These are phyloP conservation scores for Drosophila pachea DNA, from an alignment of 1,140 invertebrate genomes.

Conservation along the genomic window DNA sequence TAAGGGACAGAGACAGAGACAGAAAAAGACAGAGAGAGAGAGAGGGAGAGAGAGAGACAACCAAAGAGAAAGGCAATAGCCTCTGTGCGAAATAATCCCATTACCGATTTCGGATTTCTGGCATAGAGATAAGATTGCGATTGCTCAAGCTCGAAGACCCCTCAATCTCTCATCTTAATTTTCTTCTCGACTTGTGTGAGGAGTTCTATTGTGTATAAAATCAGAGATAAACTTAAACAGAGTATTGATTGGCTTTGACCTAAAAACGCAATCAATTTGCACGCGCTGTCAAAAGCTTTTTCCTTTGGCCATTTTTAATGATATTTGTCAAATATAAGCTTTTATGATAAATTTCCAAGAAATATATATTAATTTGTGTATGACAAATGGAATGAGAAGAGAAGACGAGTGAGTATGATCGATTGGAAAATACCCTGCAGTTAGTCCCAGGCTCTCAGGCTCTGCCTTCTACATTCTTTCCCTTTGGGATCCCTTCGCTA, in stretches of 20 bases:
- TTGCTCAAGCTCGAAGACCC: too few species aligned
- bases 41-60: background rate
- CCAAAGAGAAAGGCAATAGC: background rate
- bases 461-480: background rate
- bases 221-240: too few species aligned
- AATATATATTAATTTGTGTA: background rate
- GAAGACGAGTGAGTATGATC: background rate
- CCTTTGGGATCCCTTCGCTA: background rate
- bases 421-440: background rate
- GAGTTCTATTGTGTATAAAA: too few species aligned
- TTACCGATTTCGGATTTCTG: background rate
- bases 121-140: too few species aligned
- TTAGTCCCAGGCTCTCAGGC: background rate
- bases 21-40: background rate
- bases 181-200: too few species aligned
- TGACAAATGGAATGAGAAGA: background rate
- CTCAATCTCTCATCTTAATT: too few species aligned
- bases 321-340: slow-evolving; percentile 2
- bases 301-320: background rate
- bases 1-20: background rate
- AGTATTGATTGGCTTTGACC: background rate
- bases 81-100: background rate
- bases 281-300: background rate
- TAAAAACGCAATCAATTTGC: background rate
- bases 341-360: slow-evolving; percentile 1